Evolutionary conservation across 2,113 vertebrate species (phyloP).

Genomic region (Jacana jacana): DNA sequence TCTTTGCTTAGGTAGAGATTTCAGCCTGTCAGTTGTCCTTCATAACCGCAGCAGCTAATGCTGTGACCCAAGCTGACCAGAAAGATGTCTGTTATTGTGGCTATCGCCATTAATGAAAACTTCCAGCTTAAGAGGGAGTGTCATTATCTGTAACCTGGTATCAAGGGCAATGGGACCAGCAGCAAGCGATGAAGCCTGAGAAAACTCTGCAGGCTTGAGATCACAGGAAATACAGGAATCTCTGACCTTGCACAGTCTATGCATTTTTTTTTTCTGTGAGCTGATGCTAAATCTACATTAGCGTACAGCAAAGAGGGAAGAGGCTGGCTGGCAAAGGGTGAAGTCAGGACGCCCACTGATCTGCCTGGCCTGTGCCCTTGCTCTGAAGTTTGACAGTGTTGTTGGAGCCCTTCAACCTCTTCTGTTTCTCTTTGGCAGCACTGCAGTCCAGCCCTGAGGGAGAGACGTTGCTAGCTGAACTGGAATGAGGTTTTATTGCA

Average conservation of each 20-base stretch:
- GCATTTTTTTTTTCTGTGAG: not conserved
- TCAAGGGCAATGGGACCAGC: not conserved
- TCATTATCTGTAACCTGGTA: not conserved
- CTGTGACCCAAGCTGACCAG: not conserved
- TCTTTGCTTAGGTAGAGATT: not conserved
- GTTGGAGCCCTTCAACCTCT: not conserved
- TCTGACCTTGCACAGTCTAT: not conserved
- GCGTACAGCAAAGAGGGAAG: not conserved
- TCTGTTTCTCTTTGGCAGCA: conserved; percentile 15
- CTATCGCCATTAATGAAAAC: not conserved
- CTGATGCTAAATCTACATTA: not conserved
- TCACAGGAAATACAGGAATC: not conserved
- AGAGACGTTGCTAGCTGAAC: conserved; percentile 4
- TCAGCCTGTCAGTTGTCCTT: not conserved
- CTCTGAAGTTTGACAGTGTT: not conserved
- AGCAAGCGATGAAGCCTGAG: not conserved
- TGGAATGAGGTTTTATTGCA: not conserved
- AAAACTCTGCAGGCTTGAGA: not conserved
- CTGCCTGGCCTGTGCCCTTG: not conserved
- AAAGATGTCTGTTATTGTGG: not conserved
- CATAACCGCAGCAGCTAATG: not conserved
- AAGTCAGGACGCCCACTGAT: not conserved
- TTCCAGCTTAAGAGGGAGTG: not conserved
- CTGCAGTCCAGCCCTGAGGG: not conserved
- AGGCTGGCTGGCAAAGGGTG: not conserved